Evolutionary conservation across 1,140 invertebrate species (phyloP), one percentile per base, ranked within the genome.

Genomic region (Lepidurus packardi): DNA sequence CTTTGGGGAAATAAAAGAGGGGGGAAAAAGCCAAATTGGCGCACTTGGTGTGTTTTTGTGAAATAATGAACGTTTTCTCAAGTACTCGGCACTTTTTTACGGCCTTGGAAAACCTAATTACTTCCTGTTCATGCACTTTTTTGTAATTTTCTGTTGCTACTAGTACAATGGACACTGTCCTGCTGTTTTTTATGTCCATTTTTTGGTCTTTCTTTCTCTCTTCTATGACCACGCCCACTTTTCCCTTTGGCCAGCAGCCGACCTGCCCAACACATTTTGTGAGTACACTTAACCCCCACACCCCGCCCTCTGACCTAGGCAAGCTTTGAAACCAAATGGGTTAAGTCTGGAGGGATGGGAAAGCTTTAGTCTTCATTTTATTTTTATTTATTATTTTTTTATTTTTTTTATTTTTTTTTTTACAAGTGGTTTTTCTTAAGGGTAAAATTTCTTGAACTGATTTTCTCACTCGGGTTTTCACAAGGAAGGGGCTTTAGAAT

Each of bases 71-170:
- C 47, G 41, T 25, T 65, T 34, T 77, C 47, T 13, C 11, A 43
- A 43, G 34, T 77, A 77, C 44, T 65, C 44, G 24, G 47, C 76
- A 53, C 75, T 76, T 65, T 76, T 65, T 77, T 11, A 53, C 24
- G 76, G 76, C 76, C 47, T 77, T 34, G 73, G 76, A 41, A 43
- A 43, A 43, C 16, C 47, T 34, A 34, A 73, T 34, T 24, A 41
- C 76, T 44, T 53, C 76, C 13, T 25, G 47, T 53, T 25, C 42
- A 13, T 53, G 42, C 76, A 77, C 34, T 53, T 77, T 77, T 41
- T 25, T 43, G 34, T 34, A 53, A 44, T 5, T 77, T 34, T 65
- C 34, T 53, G 47, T 43, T 65, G 76, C 76, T 73, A 34, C 44
- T 65, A 77, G 34, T 53, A 34, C 41, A 77, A 41, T 77, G 73